Percentiles rank a stretch among this genome's conserved stretches.
Evolutionary conservation across 2,888 invertebrate genomes (phyloP).

Genomic region (Notocelia uddmanniana): DNA sequence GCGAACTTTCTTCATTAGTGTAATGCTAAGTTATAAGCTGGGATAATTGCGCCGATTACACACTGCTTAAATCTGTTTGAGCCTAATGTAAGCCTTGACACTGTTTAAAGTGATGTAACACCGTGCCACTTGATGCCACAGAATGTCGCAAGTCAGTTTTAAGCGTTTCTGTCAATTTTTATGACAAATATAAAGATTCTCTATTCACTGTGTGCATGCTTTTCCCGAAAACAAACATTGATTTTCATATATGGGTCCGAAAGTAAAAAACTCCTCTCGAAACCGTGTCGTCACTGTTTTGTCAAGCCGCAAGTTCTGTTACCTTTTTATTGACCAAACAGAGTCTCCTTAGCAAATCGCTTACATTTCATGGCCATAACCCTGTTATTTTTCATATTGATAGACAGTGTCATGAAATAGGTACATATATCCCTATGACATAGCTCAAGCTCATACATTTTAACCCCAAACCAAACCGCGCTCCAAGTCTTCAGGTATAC

Average conservation of each 20-base stretch:
- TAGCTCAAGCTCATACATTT: too few species aligned
- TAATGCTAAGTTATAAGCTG: conserved; percentile 64
- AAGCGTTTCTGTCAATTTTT: background rate
- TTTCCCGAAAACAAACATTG: background rate
- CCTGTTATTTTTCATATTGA: too few species aligned
- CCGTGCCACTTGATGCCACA: background rate
- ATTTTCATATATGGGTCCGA: too few species aligned
- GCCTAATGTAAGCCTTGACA: conserved; percentile 30
- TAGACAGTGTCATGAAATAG: too few species aligned
- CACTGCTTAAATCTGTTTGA: conserved; percentile 49
- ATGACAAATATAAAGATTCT: background rate
- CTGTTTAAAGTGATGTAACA: conserved; percentile 4
- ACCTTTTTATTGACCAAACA: too few species aligned
- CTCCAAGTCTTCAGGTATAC: too few species aligned
- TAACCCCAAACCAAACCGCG: too few species aligned
- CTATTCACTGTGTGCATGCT: background rate
- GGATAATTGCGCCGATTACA: conserved; percentile 62
- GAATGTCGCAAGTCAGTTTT: background rate
- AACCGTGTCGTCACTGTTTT: background rate
- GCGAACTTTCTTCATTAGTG: conserved; percentile 64
- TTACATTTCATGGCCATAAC: too few species aligned
- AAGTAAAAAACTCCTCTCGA: background rate
- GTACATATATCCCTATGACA: too few species aligned
- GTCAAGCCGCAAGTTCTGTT: background rate
- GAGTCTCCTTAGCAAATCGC: too few species aligned